These are phyloP conservation scores for Euzophera pinguis DNA, from an alignment of 2,888 invertebrate genomes.

Conservation along the genomic window DNA sequence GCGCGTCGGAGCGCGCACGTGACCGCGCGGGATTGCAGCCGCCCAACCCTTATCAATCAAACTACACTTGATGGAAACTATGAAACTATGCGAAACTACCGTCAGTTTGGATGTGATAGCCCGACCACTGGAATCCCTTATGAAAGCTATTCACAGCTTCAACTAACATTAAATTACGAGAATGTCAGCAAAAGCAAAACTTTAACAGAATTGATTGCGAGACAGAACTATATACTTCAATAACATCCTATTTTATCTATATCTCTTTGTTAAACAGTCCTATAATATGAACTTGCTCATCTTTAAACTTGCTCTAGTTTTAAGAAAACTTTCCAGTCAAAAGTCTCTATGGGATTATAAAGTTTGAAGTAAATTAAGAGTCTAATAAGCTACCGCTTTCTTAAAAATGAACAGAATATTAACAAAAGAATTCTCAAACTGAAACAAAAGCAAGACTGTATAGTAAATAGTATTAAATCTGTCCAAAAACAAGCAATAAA, in stretches of 20 bases:
- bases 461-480: conserved; percentile 33
- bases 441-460: conserved; percentile 26
- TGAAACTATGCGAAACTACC: conserved; percentile 39
- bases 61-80: conserved; percentile 39
- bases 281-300: conserved; percentile 6
- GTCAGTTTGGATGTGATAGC: conserved; percentile 33
- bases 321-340: conserved; percentile 16
- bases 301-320: conserved; percentile 14
- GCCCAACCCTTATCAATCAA: conserved; percentile 57
- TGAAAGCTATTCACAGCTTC: conserved; percentile 17
- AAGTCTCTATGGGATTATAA: conserved; percentile 12
- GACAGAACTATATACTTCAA: background rate
- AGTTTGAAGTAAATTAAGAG: background rate
- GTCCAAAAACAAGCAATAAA: conserved; percentile 45
- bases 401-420: conserved; percentile 2
- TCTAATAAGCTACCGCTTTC: conserved; percentile 2
- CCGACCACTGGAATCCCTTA: conserved; percentile 23
- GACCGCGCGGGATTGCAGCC: conserved; percentile 26
- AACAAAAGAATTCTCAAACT: background rate
- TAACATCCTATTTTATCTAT: background rate
- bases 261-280: background rate
- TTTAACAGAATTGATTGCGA: background rate
- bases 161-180: conserved; percentile 15
- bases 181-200: background rate
- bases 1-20: conserved; percentile 32